Base-by-base conservation (phyloP, 2,113 vertebrate species). In the Gnathonemus echidnorhynchus region DNA sequence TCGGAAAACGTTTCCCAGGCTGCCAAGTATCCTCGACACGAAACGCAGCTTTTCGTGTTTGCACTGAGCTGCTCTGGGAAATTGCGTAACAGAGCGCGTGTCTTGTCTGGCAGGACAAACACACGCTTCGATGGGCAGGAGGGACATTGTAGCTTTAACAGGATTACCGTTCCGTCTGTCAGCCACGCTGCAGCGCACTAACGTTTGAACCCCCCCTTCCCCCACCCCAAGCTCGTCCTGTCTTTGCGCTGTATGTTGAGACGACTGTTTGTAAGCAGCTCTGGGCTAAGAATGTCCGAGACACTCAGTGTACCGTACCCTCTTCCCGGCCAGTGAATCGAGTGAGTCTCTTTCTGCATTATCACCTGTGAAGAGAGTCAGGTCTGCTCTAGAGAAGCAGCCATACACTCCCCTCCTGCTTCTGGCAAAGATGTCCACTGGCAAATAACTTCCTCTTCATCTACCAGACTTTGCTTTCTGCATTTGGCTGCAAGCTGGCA, bases 161-260 rank as follows among this genome's bases (percentile, higher is more conserved):
- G 88, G 91, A 92, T 92, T 92, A 93, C 77, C 35, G 31, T 74
- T 89, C 86, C 52, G 90, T 90, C 88, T 91, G 92, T 93, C 92
- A 92, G 62, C 90, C 62, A 88, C 74, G 86, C 84, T 56, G 35
- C 53, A 49, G 83, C 88, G 89, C 84, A 48, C 83, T 89, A 90
- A 66, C 80, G 90, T 89, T 86, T 91, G 58, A 66, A 83, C 88
- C 86, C 88, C 52, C 52, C 17, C 52, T 88, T 92, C 80, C 87
- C 88, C 83, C 86, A 87, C 48, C 89, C 89, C 62, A 83, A 74
- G 17, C 85, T 53, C 70, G 56, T 89, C 89, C 46, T 84, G 70
- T 27, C 70, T 39, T 66, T n/a, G 84, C 83, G 49, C 83, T 80
- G 39, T 3, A 27, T 89, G 91, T 89, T 87, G 90, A 56, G 89